These are phyloP conservation scores for Trematocara macrostoma DNA, from an alignment of 2,113 vertebrate species.

Conservation along the genomic window DNA sequence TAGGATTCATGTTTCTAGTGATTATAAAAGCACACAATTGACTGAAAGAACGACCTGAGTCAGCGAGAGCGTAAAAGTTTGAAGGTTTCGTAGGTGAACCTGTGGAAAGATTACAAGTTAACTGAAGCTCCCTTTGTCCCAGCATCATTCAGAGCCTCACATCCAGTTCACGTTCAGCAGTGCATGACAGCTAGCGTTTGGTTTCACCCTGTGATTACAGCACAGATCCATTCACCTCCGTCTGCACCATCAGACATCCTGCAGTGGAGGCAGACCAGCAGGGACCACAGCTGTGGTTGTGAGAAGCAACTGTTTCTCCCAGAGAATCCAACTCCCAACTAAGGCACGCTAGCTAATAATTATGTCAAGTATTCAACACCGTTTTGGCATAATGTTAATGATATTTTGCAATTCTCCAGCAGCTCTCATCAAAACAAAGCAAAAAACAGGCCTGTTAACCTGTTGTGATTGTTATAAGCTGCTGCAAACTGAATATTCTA, in stretches of 20 bases:
- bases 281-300: background rate
- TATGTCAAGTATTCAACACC: rapidly evolving
- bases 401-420: background rate
- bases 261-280: background rate
- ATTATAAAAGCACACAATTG: background rate
- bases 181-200: background rate
- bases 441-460: background rate
- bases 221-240: background rate
- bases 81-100: background rate
- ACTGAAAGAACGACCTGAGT: background rate
- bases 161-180: background rate
- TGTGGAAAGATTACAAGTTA: background rate
- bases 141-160: background rate
- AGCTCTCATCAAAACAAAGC: background rate
- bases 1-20: background rate
- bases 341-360: rapidly evolving
- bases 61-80: background rate
- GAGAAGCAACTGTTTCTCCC: background rate
- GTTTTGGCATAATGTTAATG: rapidly evolving
- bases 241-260: background rate
- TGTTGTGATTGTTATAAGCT: background rate
- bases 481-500: background rate
- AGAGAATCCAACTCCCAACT: background rate
- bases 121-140: background rate
- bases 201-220: background rate